Evolutionary conservation across 2,797 vertebrate species (phyloP).

Genomic region (Balearica regulorum): DNA sequence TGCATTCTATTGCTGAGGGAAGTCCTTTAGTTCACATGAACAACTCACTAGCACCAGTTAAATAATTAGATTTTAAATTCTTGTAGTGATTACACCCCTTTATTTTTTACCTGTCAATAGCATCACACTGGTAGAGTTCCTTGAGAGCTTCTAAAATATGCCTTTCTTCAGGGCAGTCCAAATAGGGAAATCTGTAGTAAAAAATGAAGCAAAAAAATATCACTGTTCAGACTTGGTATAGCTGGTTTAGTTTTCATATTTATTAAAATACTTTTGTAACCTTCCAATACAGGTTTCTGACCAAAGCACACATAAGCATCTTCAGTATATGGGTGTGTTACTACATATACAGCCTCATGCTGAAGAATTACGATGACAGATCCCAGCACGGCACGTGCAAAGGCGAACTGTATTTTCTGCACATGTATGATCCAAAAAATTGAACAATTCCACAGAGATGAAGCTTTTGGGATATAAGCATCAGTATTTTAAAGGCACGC

Average conservation of each 20-base stretch:
- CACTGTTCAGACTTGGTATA: background rate
- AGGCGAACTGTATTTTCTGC: background rate
- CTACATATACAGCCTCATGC: background rate
- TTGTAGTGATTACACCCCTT: background rate
- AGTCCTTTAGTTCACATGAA: background rate
- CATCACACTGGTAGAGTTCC: constrained; percentile 92
- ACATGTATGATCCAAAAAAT: background rate
- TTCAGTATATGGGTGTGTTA: background rate
- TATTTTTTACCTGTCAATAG: constrained; percentile 89
- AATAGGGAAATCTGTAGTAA: constrained; percentile 87
- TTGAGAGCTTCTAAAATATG: constrained; percentile 93
- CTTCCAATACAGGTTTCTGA: background rate
- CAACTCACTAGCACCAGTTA: background rate
- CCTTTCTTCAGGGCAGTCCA: constrained; percentile 91
- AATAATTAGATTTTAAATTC: background rate
- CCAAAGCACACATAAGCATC: background rate
- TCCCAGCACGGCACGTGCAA: background rate
- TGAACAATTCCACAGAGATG: background rate
- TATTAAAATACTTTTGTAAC: background rate
- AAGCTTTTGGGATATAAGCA: background rate
- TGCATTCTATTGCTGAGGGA: background rate
- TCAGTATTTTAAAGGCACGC: background rate
- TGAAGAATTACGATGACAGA: background rate
- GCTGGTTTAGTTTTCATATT: background rate
- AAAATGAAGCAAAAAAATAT: background rate